Percentiles rank a stretch among this genome's conserved stretches.
Evolutionary conservation across 2,113 vertebrate species (phyloP).

Genomic region (Plestiodon gilberti): DNA sequence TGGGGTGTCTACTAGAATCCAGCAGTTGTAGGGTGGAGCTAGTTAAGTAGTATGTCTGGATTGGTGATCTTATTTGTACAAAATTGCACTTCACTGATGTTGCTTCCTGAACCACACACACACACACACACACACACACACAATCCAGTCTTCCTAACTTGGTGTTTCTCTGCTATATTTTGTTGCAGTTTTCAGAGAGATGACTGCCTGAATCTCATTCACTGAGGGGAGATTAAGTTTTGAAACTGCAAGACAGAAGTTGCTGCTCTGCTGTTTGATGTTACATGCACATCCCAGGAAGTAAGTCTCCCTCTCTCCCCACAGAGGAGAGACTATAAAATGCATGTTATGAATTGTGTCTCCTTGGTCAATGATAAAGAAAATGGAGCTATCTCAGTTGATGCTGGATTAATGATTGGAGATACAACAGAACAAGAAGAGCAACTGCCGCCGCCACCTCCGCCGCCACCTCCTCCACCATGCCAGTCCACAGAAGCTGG

Average conservation of each 20-base stretch:
- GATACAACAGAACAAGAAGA: slow-evolving; percentile 49
- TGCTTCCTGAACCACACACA: accelerated
- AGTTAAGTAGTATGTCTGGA: not conserved
- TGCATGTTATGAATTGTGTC: slow-evolving; percentile 94
- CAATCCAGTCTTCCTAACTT: not conserved
- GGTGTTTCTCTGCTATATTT: slow-evolving; percentile 30
- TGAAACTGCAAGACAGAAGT: slow-evolving; percentile 6
- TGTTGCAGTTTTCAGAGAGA: slow-evolving; percentile 67
- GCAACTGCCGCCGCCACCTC: slow-evolving; percentile 42
- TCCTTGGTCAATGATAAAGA: slow-evolving; percentile 85
- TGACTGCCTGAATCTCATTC: not conserved
- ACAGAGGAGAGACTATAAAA: slow-evolving; percentile 72
- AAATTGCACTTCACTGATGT: not conserved
- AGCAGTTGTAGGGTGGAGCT: not conserved
- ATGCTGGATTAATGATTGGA: slow-evolving; percentile 77
- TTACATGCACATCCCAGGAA: slow-evolving; percentile 52
- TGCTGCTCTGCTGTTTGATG: slow-evolving; percentile 33
- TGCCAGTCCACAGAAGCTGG: slow-evolving; percentile 45
- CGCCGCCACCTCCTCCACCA: slow-evolving; percentile 22
- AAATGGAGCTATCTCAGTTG: slow-evolving; percentile 78
- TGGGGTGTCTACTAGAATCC: not conserved
- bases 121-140: too few relatives aligned
- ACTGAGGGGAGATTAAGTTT: slow-evolving; percentile 28
- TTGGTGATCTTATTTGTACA: not conserved
- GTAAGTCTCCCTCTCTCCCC: slow-evolving; percentile 69